These are phyloP conservation scores for Vanessa atalanta DNA, from an alignment of 1,140 invertebrate genomes.

Conservation along the genomic window DNA sequence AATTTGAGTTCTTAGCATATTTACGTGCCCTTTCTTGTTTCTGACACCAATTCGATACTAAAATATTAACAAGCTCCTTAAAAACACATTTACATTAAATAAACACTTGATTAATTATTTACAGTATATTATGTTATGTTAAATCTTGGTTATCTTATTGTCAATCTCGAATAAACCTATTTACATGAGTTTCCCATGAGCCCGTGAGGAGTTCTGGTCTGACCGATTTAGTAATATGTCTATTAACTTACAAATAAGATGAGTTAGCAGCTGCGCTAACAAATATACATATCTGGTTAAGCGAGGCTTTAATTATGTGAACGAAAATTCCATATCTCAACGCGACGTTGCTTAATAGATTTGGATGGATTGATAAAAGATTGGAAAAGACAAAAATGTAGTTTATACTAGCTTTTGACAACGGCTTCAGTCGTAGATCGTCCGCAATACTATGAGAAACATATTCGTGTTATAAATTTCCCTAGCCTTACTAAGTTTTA, in stretches of 20 bases:
- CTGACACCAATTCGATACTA: too few relatives aligned
- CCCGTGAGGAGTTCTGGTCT: not conserved
- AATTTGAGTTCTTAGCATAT: not conserved
- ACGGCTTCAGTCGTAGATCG: too few relatives aligned
- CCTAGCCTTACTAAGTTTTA: too few relatives aligned
- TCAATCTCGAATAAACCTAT: not conserved
- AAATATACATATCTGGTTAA: constrained; percentile 6
- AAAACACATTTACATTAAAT: not conserved
- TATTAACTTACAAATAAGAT: constrained; percentile 12
- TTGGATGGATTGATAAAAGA: not conserved
- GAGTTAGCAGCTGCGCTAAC: constrained; percentile 6
- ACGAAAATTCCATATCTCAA: constrained; percentile 7
- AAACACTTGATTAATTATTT: not conserved
- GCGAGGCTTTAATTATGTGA: constrained; percentile 15
- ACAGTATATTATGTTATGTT: not conserved
- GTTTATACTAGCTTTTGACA: not conserved
- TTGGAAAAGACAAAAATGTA: not conserved
- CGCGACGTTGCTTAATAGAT: not conserved
- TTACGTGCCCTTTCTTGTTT: not conserved
- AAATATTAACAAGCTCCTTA: not conserved
- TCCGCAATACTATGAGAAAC: too few relatives aligned
- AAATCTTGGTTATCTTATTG: not conserved
- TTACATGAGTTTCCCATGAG: not conserved
- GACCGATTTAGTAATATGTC: not conserved
- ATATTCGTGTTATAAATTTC: too few relatives aligned